Evolutionary conservation across 2,113 vertebrate species (phyloP), one percentile per base, ranked within the genome.

Genomic region (Tor tambroides): DNA sequence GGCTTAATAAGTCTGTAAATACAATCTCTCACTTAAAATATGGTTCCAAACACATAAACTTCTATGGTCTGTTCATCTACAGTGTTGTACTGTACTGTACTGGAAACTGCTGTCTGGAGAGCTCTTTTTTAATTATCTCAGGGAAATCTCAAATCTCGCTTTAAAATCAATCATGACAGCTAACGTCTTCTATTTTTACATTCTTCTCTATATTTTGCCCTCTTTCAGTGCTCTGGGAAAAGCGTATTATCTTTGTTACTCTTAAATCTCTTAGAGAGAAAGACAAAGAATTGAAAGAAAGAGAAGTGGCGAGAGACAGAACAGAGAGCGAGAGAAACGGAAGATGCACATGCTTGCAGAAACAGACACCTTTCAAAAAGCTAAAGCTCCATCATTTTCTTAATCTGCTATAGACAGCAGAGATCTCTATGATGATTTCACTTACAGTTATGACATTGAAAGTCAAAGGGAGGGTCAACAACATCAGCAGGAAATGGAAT

Each of bases 101-200:
- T 59, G 43, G 26, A 56, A 76, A 54, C 71, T 72, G 49, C 46
- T 80, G 86, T 79, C 54, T 65, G 49, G 49, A 86, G 23, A 59
- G 72, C 61, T 56, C 6, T 69, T 43, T 49, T 87, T 87, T 90
- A 88, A 90, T 90, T 88, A 88, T 90, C 87, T 88, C 71, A 59
- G 82, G 80, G 79, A 88, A 78, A 88, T 87, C 89, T 90, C 85
- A 88, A 86, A 87, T 65, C 85, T 63, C 28, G 41, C 85, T 85
- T 88, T 82, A 90, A 56, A 88, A 87, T 88, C 85, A 79, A 82
- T 76, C 87, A 88, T n/a, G 85, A 89, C 77, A 86, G 74, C 80
- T 41, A 74, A 86, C 85, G 71, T 88, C 85, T 89, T 88, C 89
- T 90, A 90, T 90, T 90, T 90, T 88, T 87, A 87, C 76, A 43